These are phyloP conservation scores for Platysteira castanea DNA, from an alignment of 2,113 vertebrate species.

Conservation along the genomic window DNA sequence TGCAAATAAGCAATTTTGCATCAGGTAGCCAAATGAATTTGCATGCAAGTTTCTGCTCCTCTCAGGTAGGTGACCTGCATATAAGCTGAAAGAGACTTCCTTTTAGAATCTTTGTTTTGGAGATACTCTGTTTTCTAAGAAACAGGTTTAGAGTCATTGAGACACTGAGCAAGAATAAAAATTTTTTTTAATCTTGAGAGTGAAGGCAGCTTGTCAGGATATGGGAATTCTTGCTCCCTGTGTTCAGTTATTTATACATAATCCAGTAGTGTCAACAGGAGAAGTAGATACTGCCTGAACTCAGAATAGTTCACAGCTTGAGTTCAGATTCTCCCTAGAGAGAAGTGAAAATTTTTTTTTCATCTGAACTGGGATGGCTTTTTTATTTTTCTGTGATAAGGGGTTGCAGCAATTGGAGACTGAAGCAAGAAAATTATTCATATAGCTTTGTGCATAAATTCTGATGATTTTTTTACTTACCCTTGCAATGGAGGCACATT, in stretches of 20 bases:
- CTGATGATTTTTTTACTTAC: slow-evolving; percentile 47
- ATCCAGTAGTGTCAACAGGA: neutral
- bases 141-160: neutral
- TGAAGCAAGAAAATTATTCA: neutral
- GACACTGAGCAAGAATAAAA: neutral
- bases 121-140: neutral
- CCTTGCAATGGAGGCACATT: neutral
- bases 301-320: neutral
- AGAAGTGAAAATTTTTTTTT: neutral
- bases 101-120: neutral
- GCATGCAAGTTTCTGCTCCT: neutral
- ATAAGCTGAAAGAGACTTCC: neutral
- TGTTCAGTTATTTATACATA: neutral
- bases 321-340: neutral
- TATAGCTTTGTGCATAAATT: slow-evolving; percentile 46
- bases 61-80: neutral
- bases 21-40: neutral
- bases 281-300: neutral
- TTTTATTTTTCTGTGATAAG: neutral
- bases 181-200: neutral
- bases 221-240: neutral
- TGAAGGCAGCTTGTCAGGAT: neutral
- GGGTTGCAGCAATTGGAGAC: neutral
- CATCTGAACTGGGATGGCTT: neutral
- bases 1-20: neutral